Percentiles rank a stretch among this genome's conserved stretches.
Evolutionary conservation across 1,140 invertebrate genomes (phyloP).

Genomic region (Trichonephila clavipes): DNA sequence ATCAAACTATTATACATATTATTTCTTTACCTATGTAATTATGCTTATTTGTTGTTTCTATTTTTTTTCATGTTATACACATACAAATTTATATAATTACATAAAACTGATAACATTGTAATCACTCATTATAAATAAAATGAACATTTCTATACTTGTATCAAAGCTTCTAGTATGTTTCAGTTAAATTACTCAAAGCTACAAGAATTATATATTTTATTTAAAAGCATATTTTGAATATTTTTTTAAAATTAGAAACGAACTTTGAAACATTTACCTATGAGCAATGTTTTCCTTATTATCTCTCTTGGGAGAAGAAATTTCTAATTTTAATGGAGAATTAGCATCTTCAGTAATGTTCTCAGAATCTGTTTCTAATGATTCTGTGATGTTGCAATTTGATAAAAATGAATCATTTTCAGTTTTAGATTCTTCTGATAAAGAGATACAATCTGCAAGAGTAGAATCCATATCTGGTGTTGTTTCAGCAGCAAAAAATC

Average conservation of each 20-base stretch:
- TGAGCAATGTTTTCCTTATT: conserved; percentile 45
- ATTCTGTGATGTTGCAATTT: neutral
- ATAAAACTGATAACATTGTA: too few relatives aligned
- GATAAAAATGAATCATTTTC: neutral
- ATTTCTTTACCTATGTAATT: too few relatives aligned
- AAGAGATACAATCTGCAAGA: neutral
- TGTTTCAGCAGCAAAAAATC: conserved; percentile 11
- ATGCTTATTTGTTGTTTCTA: too few relatives aligned
- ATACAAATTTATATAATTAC: too few relatives aligned
- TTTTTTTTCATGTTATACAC: too few relatives aligned
- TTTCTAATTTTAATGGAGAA: neutral
- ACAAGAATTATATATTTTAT: too few relatives aligned
- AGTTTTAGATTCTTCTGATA: neutral
- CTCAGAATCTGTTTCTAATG: neutral
- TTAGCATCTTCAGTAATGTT: neutral
- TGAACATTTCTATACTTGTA: neutral
- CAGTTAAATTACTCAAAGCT: too few relatives aligned
- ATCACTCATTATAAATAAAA: neutral
- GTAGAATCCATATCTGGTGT: neutral
- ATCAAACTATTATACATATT: too few relatives aligned
- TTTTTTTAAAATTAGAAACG: too few relatives aligned
- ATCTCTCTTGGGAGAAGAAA: neutral
- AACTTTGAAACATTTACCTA: neutral
- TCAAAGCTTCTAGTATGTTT: neutral
- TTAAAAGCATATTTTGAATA: too few relatives aligned